Base-by-base conservation (phyloP, 2,113 vertebrate genomes). In the Nannobrachium achirus region DNA sequence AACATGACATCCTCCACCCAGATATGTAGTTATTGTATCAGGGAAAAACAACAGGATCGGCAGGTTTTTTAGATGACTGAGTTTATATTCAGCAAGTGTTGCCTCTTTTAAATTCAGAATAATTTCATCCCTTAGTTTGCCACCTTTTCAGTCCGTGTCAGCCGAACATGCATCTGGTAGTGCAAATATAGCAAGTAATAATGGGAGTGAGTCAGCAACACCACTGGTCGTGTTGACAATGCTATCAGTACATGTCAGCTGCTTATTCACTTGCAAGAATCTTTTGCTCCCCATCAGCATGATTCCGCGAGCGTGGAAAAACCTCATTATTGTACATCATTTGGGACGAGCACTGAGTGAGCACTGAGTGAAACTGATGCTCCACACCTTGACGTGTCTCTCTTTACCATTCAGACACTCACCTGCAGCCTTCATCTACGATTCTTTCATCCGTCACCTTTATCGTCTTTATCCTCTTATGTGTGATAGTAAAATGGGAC, bases 301-400 rank as follows among this genome's bases (percentile, higher is more conserved):
- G 80, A 82, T 87, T 79, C 79, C 84, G 76, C 73, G 75, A 80
- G 85, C 77, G 73, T 56, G 52, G 79, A 67, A 58, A 83, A 82
- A 85, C 86, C 73, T 84, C 88, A 89, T 89, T 85, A 89, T 68
- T 73, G 41, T 33, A 62, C 68, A 83, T 88, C 85, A 75, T 72
- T 58, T 57, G 74, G 68, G 72, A 67, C 59, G 69, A 66, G 56
- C 78, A 65, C 66, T 73, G 80, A 84, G 67, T 62, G 69, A 66
- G 56, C 78, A 65, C 66, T 73, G 80, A 84, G 76, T 86, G 89
- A 86, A 85, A 70, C 20, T 78, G 79, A 86, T 76, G 79, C 64
- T 73, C 79, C 69, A 59, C 57, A 61, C 46, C 8, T 61, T 64
- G 80, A 74, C 50, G 33, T 20, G 66, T 85, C 66, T 60, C 60